These are phyloP conservation scores for Ennomos quercinarius DNA, from an alignment of 2,888 invertebrate species.

Conservation along the genomic window DNA sequence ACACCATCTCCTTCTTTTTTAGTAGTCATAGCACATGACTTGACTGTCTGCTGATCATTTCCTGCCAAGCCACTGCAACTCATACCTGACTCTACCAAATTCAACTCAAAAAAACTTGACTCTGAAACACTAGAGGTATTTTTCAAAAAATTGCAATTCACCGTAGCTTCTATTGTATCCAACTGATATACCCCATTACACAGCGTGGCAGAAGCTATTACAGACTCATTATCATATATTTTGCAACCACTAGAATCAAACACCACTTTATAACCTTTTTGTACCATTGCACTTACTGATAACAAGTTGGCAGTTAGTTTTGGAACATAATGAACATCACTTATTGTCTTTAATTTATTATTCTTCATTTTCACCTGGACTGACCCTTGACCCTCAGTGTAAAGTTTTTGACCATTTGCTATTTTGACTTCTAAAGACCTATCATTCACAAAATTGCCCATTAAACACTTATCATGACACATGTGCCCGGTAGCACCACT, in stretches of 20 bases:
- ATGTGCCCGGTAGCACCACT: constrained; percentile 20
- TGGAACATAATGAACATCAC: constrained; percentile 29
- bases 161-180: background rate
- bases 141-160: background rate
- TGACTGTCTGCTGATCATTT: background rate
- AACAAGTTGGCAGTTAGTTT: constrained; percentile 26
- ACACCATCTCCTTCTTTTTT: background rate
- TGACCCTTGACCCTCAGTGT: constrained; percentile 11
- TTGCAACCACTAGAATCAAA: constrained; percentile 15
- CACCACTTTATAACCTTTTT: constrained; percentile 9
- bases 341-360: constrained; percentile 19
- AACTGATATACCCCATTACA: constrained; percentile 16
- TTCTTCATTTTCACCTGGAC: constrained; percentile 14
- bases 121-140: background rate
- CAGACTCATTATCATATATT: constrained; percentile 1
- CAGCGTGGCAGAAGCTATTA: constrained; percentile 7
- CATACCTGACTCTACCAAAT: background rate
- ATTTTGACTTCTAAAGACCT: constrained; percentile 5
- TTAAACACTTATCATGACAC: constrained; percentile 3
- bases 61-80: background rate
- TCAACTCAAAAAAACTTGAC: background rate
- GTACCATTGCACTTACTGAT: constrained; percentile 23
- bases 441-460: background rate
- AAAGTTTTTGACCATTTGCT: constrained; percentile 16
- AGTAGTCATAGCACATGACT: background rate